Conservation (phyloP, 2,888 invertebrate species). For the Drosophila aldrichi region DNA sequence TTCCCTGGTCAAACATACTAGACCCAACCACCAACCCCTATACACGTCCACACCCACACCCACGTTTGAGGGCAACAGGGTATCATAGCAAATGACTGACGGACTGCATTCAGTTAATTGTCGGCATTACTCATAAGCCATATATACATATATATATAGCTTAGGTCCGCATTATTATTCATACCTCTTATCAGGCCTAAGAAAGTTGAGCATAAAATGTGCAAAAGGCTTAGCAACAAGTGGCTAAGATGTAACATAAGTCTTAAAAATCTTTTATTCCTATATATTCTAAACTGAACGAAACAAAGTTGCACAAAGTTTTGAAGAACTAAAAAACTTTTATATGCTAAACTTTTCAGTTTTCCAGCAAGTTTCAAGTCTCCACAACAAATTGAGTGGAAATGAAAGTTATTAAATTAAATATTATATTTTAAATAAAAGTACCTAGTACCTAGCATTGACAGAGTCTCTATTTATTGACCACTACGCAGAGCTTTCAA, state of each 20-base stretch:
- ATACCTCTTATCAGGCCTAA: slow-evolving; percentile 43
- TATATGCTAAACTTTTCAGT: not conserved
- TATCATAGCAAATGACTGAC: slow-evolving; percentile 22
- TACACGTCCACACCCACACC: slow-evolving; percentile 12
- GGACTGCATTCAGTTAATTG: slow-evolving; percentile 32
- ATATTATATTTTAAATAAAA: not conserved
- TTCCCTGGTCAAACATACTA: slow-evolving; percentile 38
- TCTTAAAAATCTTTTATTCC: not conserved
- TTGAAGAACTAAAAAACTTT: not conserved
- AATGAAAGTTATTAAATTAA: not conserved
- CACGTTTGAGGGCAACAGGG: slow-evolving; percentile 26
- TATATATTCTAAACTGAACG: not conserved
- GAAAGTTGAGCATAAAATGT: slow-evolving; percentile 16
- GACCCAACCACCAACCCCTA: slow-evolving; percentile 16
- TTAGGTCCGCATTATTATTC: slow-evolving; percentile 58
- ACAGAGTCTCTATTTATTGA: not conserved
- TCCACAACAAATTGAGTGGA: not conserved
- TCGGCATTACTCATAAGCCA: slow-evolving; percentile 44
- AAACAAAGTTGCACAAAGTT: not conserved
- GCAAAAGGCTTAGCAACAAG: slow-evolving; percentile 21
- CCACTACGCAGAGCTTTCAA: not conserved
- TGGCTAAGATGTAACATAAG: slow-evolving; percentile 2
- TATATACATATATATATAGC: slow-evolving; percentile 17
- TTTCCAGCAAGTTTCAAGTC: not conserved
- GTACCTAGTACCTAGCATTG: no score